phyloP scores from a whole-genome alignment of 2,888 invertebrate genomes.

The Coelogynopora nodosa region DNA sequence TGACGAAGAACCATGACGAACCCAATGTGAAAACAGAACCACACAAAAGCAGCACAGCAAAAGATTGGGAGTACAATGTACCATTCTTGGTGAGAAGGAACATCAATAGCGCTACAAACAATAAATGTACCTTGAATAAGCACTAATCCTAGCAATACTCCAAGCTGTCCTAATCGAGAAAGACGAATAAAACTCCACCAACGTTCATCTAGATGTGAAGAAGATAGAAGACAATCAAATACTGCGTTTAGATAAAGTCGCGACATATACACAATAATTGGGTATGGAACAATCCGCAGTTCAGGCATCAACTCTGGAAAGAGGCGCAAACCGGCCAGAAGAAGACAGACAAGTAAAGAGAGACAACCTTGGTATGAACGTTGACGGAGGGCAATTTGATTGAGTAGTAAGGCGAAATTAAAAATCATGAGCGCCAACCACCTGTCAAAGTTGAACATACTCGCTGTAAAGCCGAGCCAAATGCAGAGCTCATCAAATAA shows the following conservation, averaged over 20 bases:
- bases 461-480: not conserved
- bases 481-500: not conserved
- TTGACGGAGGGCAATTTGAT: not conserved
- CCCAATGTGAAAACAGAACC: conserved; percentile 40
- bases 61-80: conserved; percentile 48
- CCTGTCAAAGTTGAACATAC: not conserved
- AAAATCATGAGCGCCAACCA: not conserved
- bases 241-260: not conserved
- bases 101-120: not conserved
- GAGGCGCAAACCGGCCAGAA: not conserved
- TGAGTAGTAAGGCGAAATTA: not conserved
- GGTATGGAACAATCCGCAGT: not conserved
- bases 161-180: not conserved
- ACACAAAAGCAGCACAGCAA: conserved; percentile 36
- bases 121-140: not conserved
- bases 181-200: conserved; percentile 41
- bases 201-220: conserved; percentile 43
- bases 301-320: not conserved
- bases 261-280: conserved; percentile 26
- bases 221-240: conserved; percentile 42
- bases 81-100: conserved; percentile 48
- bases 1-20: conserved; percentile 40
- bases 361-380: not conserved
- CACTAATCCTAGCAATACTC: not conserved
- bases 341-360: not conserved